Evolutionary conservation across 2,113 vertebrate genomes (phyloP), one percentile per base, ranked within the genome.

Genomic region (Carassius carassius): DNA sequence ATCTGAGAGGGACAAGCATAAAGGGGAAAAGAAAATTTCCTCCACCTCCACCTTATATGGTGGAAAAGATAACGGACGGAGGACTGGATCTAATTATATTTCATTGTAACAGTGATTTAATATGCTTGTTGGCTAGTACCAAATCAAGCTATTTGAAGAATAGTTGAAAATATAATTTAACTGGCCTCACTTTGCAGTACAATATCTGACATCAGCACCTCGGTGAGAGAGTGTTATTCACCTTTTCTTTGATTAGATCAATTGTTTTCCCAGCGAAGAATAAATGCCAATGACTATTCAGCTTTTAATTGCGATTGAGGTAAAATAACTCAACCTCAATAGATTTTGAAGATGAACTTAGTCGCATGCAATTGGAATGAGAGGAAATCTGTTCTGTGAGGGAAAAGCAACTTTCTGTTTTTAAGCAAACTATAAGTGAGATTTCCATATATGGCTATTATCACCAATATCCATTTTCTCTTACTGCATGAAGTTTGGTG

Each of bases 21-120:
- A 74, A 29, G 17, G 25, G 37, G 29, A 78, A 67, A 73, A 85
- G 83, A 74, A n/a, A 10, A 41, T 29, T 74, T 60, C 29, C 7
- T 80, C 67, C 65, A 16, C 11, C 29, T 29, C 29, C 29, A 29
- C 29, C 29, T 29, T 62, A 67, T 69, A 81, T 67, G 74, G 60
- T 58, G 76, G 84, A 78, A 75, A 19, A 54, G 23, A 76, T 32
- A 77, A n/a, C 87, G 83, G 87, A 89, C 87, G 75, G 86, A 89
- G 86, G 84, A 86, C 85, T 90, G 89, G 83, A 85, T 89, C 87
- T 93, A 92, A 92, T 94, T 93, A 88, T 81, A 3, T 89, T 92
- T 88, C 89, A 91, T 91, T 93, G 91, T 93, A 89, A 85, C 73
- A 19, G 35, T 93, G 90, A 91, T 92, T 92, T 90, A 88, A 90